phyloP scores from a whole-genome alignment of 2,797 vertebrate species.

The Hemibagrus guttatus region DNA sequence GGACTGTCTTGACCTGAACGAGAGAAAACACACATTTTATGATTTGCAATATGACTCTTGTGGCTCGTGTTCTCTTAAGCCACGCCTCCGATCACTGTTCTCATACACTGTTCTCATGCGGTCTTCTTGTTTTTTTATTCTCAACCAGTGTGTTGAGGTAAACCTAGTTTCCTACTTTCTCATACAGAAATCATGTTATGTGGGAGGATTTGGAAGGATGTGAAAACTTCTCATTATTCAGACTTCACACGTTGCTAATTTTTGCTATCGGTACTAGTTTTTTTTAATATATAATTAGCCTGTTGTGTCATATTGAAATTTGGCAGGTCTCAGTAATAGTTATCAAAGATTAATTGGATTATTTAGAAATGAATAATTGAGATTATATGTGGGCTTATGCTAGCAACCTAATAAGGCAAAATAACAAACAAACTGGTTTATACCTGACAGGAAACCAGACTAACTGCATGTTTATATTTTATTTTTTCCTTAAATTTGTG shows the following conservation, averaged over 20 bases:
- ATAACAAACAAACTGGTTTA: background rate
- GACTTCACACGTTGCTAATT: background rate
- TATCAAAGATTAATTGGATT: background rate
- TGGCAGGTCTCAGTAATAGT: background rate
- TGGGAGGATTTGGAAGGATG: background rate
- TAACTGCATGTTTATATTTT: background rate
- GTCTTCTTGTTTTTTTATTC: background rate
- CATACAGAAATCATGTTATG: background rate
- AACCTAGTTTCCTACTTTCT: background rate
- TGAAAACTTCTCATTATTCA: background rate
- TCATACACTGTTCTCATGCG: background rate
- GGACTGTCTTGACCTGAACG: constrained; percentile 86
- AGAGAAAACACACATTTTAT: background rate
- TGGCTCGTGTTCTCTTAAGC: background rate
- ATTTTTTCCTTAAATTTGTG: background rate
- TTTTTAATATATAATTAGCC: background rate
- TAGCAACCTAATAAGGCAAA: background rate
- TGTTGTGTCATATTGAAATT: background rate
- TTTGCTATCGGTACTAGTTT: background rate
- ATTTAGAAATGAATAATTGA: no score
- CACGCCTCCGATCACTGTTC: background rate
- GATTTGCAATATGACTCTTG: background rate
- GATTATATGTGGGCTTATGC: no score
- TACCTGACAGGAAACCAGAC: background rate
- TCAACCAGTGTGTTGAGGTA: background rate